Base-by-base conservation (phyloP, 2,797 vertebrate species). In the Cossypha polioptera region DNA sequence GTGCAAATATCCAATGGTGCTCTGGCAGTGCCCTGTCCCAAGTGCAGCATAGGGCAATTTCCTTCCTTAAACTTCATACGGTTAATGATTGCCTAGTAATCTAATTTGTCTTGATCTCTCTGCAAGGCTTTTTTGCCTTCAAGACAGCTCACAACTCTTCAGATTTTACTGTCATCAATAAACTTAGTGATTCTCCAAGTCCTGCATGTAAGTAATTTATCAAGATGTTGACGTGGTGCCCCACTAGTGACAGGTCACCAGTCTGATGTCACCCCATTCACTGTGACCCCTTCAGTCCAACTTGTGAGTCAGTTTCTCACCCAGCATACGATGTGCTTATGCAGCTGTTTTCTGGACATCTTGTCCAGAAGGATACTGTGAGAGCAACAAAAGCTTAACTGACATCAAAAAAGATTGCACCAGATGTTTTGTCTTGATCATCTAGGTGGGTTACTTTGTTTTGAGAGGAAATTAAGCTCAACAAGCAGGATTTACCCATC, bases 11-110 rank as follows among this genome's bases (percentile, higher is more conserved):
- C 13, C 31, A 19, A 0, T 33, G 6, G 5, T 54, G 18, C 16
- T 22, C 48, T 40, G 24, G 11, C 0, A 0, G 3, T 31, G 6
- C 6, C 16, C 15, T 45, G 26, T 11, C 11, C 10, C 48, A 55
- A 10, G 21, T 10, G 18, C 26, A 42, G 13, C 20, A 48, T 25
- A 18, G 10, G 7, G 18, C 21, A 62, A 31, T 24, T 36, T 42
- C 42, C 26, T 17, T 48, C 54, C 17, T 62, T 50, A 31, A 42
- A 17, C 7, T 24, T 74, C 21, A 28, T 20, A 31, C 0, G 0
- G 10, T 7, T 61, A 12, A 13, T 61, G 16, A 62, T 15, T 62
- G 4, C 13, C 2, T 5, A 43, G 16, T 20, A 2, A 3, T 48
- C 18, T 54, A 19, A 61, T 61, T 48, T 72, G 11, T 72, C 11